phyloP scores from a whole-genome alignment of 2,113 vertebrate species.

The Platichthys flesus region DNA sequence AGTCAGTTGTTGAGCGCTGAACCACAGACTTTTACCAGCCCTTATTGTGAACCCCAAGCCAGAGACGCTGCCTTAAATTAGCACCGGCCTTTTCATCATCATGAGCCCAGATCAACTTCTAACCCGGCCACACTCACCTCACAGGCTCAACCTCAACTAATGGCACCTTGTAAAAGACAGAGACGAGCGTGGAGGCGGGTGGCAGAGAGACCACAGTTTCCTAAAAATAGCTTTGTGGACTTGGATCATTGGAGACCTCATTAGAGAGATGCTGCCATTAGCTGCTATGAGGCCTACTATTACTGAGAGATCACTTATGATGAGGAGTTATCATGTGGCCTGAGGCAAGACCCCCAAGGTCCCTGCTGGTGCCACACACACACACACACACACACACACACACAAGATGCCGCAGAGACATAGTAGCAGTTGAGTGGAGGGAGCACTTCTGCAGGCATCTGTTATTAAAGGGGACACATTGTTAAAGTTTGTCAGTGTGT shows the following conservation, averaged over 20 bases:
- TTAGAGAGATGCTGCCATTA: constrained; percentile 56
- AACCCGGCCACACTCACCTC: constrained; percentile 37
- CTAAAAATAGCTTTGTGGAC: constrained; percentile 47
- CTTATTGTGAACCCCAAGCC: constrained; percentile 33
- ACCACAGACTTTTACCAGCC: constrained; percentile 33
- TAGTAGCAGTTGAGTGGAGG: constrained; percentile 28
- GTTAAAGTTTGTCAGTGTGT: constrained; percentile 10
- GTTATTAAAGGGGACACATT: constrained; percentile 49
- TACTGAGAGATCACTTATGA: constrained; percentile 43
- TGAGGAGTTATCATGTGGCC: constrained; percentile 60
- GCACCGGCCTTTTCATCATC: constrained; percentile 40
- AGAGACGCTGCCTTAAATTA: constrained; percentile 49
- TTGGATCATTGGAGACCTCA: constrained; percentile 49
- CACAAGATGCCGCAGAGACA: constrained; percentile 33
- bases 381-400: constrained; percentile 34
- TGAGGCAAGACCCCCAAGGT: constrained; percentile 55
- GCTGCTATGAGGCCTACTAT: constrained; percentile 52
- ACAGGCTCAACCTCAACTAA: constrained; percentile 36
- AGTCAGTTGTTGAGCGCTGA: constrained; percentile 24
- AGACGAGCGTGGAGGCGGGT: constrained; percentile 25
- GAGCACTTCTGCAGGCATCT: constrained; percentile 25
- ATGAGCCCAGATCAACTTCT: constrained; percentile 39
- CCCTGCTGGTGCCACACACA: constrained; percentile 25
- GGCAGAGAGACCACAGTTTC: constrained; percentile 5
- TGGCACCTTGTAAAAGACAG: constrained; percentile 63